phyloP scores from a whole-genome alignment of 2,797 vertebrate species.

The Sebastes kiyomatsui region DNA sequence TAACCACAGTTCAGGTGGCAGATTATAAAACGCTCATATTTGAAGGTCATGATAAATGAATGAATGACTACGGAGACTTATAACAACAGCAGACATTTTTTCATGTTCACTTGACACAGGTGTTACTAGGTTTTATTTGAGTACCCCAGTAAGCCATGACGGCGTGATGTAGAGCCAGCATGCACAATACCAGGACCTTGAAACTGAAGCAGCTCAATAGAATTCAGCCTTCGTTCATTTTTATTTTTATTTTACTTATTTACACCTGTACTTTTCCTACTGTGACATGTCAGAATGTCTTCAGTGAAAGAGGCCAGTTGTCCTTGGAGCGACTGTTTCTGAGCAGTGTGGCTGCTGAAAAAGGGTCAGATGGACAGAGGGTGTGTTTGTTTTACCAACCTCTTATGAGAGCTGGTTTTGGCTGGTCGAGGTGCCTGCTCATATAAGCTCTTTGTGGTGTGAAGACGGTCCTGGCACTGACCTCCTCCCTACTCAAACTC shows the following conservation, averaged over 20 bases:
- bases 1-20: neutral
- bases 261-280: neutral
- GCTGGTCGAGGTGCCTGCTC: constrained; percentile 49
- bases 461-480: constrained; percentile 53
- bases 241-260: neutral
- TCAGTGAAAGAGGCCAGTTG: neutral
- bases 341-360: constrained; percentile 22
- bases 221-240: neutral
- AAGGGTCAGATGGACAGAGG: constrained; percentile 39
- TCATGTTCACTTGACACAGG: neutral
- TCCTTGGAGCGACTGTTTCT: constrained; percentile 1
- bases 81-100: neutral
- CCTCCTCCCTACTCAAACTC: constrained; percentile 1
- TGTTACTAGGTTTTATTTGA: neutral
- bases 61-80: neutral
- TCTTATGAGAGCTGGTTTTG: constrained; percentile 57
- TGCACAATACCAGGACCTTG: neutral
- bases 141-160: neutral
- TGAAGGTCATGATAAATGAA: neutral
- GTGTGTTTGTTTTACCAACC: constrained; percentile 54
- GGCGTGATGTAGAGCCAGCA: neutral
- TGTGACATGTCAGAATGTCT: neutral
- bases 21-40: neutral
- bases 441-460: constrained; percentile 63
- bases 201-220: neutral